Evolutionary conservation across 1,140 invertebrate genomes (phyloP).

Genomic region (Sycophila sp.): DNA sequence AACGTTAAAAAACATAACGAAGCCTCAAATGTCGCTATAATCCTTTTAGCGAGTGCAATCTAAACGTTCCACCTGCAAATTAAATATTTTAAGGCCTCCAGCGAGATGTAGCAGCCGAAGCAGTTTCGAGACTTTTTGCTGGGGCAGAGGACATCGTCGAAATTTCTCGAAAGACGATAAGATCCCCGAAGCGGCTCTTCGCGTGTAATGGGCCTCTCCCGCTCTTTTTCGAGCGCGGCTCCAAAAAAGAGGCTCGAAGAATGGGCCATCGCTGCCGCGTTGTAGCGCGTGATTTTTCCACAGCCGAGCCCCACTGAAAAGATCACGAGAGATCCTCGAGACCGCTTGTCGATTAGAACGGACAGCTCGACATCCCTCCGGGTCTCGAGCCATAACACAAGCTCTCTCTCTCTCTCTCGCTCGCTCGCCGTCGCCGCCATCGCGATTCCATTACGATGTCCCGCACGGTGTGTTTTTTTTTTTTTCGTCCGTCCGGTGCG

Average conservation of each 20-base stretch:
- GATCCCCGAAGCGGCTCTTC: not conserved
- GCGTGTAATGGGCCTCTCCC: not conserved
- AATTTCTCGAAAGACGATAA: constrained; percentile 27
- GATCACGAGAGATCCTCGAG: constrained; percentile 3
- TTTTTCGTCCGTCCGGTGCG: no score
- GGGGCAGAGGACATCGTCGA: not conserved
- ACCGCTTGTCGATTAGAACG: constrained; percentile 26
- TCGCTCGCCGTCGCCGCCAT: not conserved
- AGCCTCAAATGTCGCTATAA: no score
- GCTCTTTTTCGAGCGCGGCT: not conserved
- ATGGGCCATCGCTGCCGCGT: constrained; percentile 17
- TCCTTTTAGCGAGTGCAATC: no score
- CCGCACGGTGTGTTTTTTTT: no score
- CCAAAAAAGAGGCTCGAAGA: not conserved
- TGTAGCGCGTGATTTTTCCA: constrained; percentile 15
- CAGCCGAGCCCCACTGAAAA: not conserved
- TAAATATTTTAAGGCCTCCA: no score
- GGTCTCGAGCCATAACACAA: not conserved
- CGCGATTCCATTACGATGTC: no score
- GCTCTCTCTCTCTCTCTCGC: not conserved
- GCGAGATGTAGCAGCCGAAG: no score
- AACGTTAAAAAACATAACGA: no score
- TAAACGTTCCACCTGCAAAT: no score
- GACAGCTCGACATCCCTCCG: constrained; percentile 23
- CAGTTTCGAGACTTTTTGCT: not conserved